Conservation (phyloP, 2,888 invertebrate species). For the Heliconius charithonia region DNA sequence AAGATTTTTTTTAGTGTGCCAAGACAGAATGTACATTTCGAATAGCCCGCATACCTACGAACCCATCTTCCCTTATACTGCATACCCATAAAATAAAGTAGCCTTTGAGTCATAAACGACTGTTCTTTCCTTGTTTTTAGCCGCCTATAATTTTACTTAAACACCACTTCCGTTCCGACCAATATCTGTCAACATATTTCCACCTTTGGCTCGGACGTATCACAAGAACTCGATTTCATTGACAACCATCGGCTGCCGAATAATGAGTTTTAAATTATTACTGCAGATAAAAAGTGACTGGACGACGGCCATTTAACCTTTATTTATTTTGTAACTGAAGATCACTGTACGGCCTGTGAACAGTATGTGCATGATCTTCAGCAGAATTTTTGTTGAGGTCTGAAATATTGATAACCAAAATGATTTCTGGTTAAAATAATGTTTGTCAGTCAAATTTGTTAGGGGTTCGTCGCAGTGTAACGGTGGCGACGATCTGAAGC, state of each 20-base stretch:
- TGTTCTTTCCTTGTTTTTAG: slow-evolving; percentile 77
- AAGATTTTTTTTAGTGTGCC: not conserved
- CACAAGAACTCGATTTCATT: slow-evolving; percentile 83
- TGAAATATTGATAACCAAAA: slow-evolving; percentile 22
- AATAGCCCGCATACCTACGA: slow-evolving; percentile 38
- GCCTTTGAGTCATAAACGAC: slow-evolving; percentile 65
- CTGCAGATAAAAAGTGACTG: slow-evolving; percentile 78
- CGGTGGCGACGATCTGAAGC: slow-evolving; percentile 37
- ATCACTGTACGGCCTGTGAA: slow-evolving; percentile 54
- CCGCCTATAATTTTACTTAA: slow-evolving; percentile 79
- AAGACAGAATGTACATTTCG: not conserved
- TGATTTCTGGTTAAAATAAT: slow-evolving; percentile 39
- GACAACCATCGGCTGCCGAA: slow-evolving; percentile 76
- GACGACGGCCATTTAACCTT: slow-evolving; percentile 71
- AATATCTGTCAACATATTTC: slow-evolving; percentile 83
- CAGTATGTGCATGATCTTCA: slow-evolving; percentile 38
- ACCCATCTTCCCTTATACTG: slow-evolving; percentile 49
- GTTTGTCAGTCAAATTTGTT: slow-evolving; percentile 29
- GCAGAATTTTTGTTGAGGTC: slow-evolving; percentile 18
- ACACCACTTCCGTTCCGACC: slow-evolving; percentile 79
- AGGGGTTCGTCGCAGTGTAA: slow-evolving; percentile 35
- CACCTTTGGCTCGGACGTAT: slow-evolving; percentile 77
- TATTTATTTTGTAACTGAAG: slow-evolving; percentile 70
- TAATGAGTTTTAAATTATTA: slow-evolving; percentile 83
- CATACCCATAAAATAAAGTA: slow-evolving; percentile 58